Conservation (phyloP, 1,140 invertebrate species). For the Drosophila quadrilineata region DNA sequence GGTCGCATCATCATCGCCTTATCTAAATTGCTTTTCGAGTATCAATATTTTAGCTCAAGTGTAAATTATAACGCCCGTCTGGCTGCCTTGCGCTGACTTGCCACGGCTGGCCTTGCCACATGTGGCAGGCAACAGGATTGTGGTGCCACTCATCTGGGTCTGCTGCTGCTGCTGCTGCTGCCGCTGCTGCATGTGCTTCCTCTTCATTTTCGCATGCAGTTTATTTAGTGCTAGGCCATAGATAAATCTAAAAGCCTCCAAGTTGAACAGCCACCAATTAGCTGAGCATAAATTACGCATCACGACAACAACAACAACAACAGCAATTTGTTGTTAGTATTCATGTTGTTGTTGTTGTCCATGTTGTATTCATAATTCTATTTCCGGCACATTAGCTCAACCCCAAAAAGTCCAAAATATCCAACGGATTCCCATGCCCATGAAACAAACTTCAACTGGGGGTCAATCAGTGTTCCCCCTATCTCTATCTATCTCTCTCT, state of each 20-base stretch:
- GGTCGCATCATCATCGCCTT: slow-evolving; percentile 52
- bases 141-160: too few species aligned
- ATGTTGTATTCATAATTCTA: slow-evolving; percentile 72
- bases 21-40: slow-evolving; percentile 81
- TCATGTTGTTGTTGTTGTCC: not conserved
- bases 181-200: not conserved
- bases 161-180: not conserved
- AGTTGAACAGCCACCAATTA: slow-evolving; percentile 27
- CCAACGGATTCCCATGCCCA: slow-evolving; percentile 29
- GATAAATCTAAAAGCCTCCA: slow-evolving; percentile 73
- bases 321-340: too few species aligned
- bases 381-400: slow-evolving; percentile 71
- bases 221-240: slow-evolving; percentile 76
- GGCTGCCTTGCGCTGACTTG: too few species aligned
- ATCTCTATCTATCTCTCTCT: not conserved
- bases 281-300: slow-evolving; percentile 68
- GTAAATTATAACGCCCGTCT: slow-evolving; percentile 70
- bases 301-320: slow-evolving; percentile 71
- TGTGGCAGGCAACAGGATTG: not conserved
- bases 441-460: not conserved
- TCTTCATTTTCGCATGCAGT: not conserved
- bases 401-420: slow-evolving; percentile 5
- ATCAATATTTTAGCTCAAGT: slow-evolving; percentile 81
- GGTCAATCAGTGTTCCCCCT: slow-evolving; percentile 1
- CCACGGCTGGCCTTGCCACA: not conserved